phyloP scores from a whole-genome alignment of 2,113 vertebrate genomes.

The Poeciliopsis turrubarensis region DNA sequence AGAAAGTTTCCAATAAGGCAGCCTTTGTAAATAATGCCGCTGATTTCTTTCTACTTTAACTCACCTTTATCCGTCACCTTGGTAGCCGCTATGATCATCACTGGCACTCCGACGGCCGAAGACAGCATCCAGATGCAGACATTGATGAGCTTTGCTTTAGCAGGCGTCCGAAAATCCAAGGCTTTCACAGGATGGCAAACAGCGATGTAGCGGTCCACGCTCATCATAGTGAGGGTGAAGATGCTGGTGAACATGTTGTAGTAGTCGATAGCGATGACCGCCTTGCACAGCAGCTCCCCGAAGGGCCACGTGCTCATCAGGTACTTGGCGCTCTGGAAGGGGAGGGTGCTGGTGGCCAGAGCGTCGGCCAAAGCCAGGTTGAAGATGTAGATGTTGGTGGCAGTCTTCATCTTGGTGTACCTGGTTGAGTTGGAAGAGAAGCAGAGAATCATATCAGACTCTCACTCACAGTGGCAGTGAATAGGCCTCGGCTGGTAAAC shows the following conservation, averaged over 20 bases:
- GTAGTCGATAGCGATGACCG: slow-evolving; percentile 93
- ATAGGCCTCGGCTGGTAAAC: neutral
- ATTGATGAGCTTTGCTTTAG: slow-evolving; percentile 96
- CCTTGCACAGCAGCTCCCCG: slow-evolving; percentile 90
- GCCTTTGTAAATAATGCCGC: slow-evolving; percentile 1
- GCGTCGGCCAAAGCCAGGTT: slow-evolving; percentile 94
- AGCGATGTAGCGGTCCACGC: slow-evolving; percentile 93
- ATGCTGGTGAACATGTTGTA: slow-evolving; percentile 99
- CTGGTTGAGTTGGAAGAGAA: slow-evolving; percentile 70
- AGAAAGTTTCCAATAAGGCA: neutral
- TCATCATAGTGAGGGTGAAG: slow-evolving; percentile 99
- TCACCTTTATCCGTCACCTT: slow-evolving; percentile 83
- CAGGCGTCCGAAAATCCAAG: slow-evolving; percentile 91
- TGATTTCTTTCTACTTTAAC: slow-evolving; percentile 42
- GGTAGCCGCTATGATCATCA: slow-evolving; percentile 93
- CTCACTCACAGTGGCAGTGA: neutral
- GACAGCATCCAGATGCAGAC: slow-evolving; percentile 96
- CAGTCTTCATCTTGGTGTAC: slow-evolving; percentile 98
- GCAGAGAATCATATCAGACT: neutral
- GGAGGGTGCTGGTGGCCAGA: slow-evolving; percentile 92
- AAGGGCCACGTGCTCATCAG: slow-evolving; percentile 97
- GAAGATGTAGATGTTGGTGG: slow-evolving; percentile 99
- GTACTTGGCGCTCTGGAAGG: slow-evolving; percentile 96
- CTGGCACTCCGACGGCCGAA: slow-evolving; percentile 90
- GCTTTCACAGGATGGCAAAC: slow-evolving; percentile 95